Evolutionary conservation across 2,797 vertebrate genomes (phyloP).

Genomic region (Novumbra hubbsi): DNA sequence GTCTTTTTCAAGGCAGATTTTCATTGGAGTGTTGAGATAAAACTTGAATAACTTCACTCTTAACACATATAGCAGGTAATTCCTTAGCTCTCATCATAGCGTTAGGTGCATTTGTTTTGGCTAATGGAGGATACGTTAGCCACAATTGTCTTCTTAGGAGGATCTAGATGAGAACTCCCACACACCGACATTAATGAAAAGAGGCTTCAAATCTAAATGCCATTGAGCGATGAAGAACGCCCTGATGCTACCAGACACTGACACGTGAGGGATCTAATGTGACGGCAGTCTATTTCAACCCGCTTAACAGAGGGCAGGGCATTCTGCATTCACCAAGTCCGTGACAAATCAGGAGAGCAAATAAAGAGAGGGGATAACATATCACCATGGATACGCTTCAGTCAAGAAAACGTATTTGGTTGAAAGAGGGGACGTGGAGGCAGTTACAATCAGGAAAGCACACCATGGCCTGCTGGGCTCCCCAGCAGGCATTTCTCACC

Average conservation of each 20-base stretch:
- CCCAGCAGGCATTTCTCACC: slow-evolving; percentile 46
- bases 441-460: neutral
- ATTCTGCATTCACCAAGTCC: slow-evolving; percentile 33
- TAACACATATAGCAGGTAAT: slow-evolving; percentile 34
- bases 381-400: slow-evolving; percentile 25
- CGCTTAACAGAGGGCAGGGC: slow-evolving; percentile 21
- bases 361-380: slow-evolving; percentile 26
- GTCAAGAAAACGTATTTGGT: slow-evolving; percentile 31
- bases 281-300: neutral
- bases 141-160: slow-evolving; percentile 24
- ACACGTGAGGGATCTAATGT: slow-evolving; percentile 22
- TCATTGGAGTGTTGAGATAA: neutral
- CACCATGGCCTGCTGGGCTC: slow-evolving; percentile 2
- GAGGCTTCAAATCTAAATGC: slow-evolving; percentile 44
- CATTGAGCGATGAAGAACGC: slow-evolving; percentile 35
- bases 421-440: slow-evolving; percentile 59
- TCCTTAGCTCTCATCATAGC: slow-evolving; percentile 28
- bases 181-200: slow-evolving; percentile 44
- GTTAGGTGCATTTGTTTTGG: slow-evolving; percentile 13
- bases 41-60: too few relatives aligned
- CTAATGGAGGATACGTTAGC: slow-evolving; percentile 25
- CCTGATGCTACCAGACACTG: slow-evolving; percentile 28
- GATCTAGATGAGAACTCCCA: slow-evolving; percentile 17
- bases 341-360: slow-evolving; percentile 45
- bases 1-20: neutral